Percentiles rank a stretch among this genome's conserved stretches.
Evolutionary conservation across 2,888 invertebrate species (phyloP).

Genomic region (Callyntrura guangdongensis): DNA sequence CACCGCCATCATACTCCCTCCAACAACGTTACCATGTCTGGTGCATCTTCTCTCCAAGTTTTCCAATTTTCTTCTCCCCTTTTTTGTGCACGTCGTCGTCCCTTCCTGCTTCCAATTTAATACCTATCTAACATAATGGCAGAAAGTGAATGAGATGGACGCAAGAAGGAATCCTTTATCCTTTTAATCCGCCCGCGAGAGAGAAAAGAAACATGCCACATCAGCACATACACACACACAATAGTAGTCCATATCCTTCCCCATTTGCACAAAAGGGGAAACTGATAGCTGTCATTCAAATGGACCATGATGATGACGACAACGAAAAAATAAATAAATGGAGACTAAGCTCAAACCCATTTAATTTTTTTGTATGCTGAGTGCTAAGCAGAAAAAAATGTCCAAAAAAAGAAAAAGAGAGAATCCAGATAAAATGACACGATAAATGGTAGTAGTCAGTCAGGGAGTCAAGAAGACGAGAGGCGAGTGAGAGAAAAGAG

Average conservation of each 20-base stretch:
- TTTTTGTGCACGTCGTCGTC: too few relatives aligned
- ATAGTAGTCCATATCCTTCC: too few relatives aligned
- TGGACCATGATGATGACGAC: slow-evolving; percentile 61
- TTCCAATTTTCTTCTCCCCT: slow-evolving; percentile 31
- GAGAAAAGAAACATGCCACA: background rate
- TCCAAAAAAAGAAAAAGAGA: background rate
- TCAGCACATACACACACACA: slow-evolving; percentile 9
- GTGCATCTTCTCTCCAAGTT: slow-evolving; percentile 26
- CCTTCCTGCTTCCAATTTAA: too few relatives aligned
- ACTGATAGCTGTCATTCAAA: slow-evolving; percentile 73
- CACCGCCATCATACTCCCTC: background rate
- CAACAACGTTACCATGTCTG: background rate
- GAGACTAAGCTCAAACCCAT: slow-evolving; percentile 24
- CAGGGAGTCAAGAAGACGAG: slow-evolving; percentile 16
- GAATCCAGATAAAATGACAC: slow-evolving; percentile 35
- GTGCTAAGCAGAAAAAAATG: background rate
- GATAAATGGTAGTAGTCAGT: slow-evolving; percentile 39
- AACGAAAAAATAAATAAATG: background rate
- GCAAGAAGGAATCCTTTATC: background rate
- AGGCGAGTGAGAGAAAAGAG: background rate
- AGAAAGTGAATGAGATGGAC: slow-evolving; percentile 55
- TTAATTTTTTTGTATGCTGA: background rate
- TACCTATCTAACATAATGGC: background rate
- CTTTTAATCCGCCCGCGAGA: background rate
- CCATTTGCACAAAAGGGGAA: slow-evolving; percentile 38